phyloP scores from a whole-genome alignment of 2,797 vertebrate species.

The Mycteria americana region DNA sequence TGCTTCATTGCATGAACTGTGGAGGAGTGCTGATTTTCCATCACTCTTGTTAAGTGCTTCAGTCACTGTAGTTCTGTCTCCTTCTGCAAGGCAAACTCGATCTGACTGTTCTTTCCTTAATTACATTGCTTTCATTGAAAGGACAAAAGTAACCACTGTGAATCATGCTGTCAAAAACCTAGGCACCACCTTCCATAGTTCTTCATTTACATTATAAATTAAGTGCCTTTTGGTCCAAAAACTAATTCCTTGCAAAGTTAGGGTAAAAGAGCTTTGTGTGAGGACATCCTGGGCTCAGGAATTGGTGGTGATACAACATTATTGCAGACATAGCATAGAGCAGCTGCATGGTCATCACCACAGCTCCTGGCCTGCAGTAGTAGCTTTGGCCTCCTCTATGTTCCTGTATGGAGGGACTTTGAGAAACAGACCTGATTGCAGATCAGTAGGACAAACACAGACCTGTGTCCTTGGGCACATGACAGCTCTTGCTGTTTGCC shows the following conservation, averaged over 20 bases:
- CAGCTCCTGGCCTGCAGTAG: neutral
- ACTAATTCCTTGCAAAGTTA: neutral
- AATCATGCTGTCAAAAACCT: slow-evolving; percentile 21
- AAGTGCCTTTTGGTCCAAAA: neutral
- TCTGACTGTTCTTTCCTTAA: neutral
- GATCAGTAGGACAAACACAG: neutral
- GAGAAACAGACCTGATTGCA: neutral
- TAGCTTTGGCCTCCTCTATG: neutral
- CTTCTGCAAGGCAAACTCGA: neutral
- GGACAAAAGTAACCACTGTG: slow-evolving; percentile 11
- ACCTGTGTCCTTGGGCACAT: neutral
- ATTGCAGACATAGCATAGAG: neutral
- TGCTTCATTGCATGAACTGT: neutral
- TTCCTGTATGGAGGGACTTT: neutral
- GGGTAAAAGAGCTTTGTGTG: neutral
- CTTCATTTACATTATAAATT: neutral
- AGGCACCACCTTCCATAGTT: neutral
- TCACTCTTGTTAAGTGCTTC: neutral
- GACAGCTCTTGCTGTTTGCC: neutral
- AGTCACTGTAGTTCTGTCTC: neutral
- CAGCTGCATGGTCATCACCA: neutral
- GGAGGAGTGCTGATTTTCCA: slow-evolving; percentile 8
- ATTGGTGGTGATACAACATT: fast-evolving
- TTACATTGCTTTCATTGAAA: neutral
- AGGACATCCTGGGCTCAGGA: neutral